Evolutionary conservation across 2,797 vertebrate genomes (phyloP).

Genomic region (Coracias cyanogaster): DNA sequence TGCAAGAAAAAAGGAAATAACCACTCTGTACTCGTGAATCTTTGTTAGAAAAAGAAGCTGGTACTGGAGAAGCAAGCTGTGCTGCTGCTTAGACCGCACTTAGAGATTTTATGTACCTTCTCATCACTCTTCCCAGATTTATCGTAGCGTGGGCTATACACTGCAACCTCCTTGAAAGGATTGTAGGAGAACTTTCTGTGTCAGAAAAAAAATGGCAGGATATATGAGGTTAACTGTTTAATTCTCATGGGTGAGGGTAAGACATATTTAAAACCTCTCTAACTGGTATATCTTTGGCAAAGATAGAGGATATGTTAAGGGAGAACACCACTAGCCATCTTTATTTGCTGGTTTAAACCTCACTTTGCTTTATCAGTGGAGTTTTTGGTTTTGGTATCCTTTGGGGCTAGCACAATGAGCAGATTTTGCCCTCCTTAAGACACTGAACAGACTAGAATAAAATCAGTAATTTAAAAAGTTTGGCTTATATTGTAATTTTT

Average conservation of each 20-base stretch:
- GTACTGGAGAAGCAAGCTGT: not conserved
- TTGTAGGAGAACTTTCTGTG: not conserved
- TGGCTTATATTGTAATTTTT: not conserved
- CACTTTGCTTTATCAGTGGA: not conserved
- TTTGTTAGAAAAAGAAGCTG: conserved; percentile 12
- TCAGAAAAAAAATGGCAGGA: not conserved
- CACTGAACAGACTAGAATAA: not conserved
- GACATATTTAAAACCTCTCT: not conserved
- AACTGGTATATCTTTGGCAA: not conserved
- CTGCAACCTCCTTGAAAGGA: not conserved
- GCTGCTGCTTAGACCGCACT: not conserved
- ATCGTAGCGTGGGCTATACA: accelerated
- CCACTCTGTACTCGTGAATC: not conserved
- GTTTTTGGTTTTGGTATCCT: not conserved
- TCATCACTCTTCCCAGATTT: not conserved
- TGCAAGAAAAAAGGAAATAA: conserved; percentile 11
- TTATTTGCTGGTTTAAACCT: not conserved
- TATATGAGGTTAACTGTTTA: not conserved
- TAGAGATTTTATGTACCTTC: not conserved
- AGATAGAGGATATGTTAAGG: not conserved
- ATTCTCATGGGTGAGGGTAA: not conserved
- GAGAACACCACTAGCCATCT: not conserved
- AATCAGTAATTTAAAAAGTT: not conserved
- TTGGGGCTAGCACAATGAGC: not conserved
- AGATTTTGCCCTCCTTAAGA: not conserved